Evolutionary conservation across 2,888 invertebrate genomes (phyloP).

Genomic region (Melitaea athalia): DNA sequence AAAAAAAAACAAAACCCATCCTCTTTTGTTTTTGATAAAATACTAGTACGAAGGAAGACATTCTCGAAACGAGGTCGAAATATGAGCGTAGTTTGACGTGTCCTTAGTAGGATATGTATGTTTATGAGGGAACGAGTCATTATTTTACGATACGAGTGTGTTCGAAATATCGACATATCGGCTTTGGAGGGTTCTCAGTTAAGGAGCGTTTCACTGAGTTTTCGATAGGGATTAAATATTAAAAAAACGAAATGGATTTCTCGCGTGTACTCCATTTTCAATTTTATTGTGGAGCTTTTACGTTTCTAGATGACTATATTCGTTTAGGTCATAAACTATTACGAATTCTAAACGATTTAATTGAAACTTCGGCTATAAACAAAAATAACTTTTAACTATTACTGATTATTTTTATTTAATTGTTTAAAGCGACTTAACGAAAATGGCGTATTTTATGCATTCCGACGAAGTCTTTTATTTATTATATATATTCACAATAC

Average conservation of each 20-base stretch:
- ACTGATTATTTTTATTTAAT: no score
- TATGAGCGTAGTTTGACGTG: constrained; percentile 23
- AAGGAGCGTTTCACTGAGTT: constrained; percentile 1
- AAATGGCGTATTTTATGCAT: no score
- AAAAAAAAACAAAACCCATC: constrained; percentile 7
- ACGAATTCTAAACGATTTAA: no score
- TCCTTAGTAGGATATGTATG: constrained; percentile 20
- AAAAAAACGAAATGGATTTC: not conserved
- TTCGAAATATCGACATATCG: constrained; percentile 27
- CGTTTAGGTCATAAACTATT: no score
- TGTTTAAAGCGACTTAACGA: no score
- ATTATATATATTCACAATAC: no score
- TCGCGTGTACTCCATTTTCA: not conserved
- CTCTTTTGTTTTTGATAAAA: constrained; percentile 10
- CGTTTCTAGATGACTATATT: not conserved
- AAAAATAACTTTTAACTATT: no score
- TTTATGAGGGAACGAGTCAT: constrained; percentile 17
- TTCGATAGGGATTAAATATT: constrained; percentile 3
- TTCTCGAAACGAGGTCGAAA: constrained; percentile 22
- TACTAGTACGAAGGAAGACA: constrained; percentile 9
- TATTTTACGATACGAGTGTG: constrained; percentile 17
- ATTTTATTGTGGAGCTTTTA: not conserved
- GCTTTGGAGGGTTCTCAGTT: constrained; percentile 13
- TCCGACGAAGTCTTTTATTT: no score
- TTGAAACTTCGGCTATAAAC: no score